These are phyloP conservation scores for Xiphydria camelus DNA, from an alignment of 2,888 invertebrate genomes.

Conservation along the genomic window DNA sequence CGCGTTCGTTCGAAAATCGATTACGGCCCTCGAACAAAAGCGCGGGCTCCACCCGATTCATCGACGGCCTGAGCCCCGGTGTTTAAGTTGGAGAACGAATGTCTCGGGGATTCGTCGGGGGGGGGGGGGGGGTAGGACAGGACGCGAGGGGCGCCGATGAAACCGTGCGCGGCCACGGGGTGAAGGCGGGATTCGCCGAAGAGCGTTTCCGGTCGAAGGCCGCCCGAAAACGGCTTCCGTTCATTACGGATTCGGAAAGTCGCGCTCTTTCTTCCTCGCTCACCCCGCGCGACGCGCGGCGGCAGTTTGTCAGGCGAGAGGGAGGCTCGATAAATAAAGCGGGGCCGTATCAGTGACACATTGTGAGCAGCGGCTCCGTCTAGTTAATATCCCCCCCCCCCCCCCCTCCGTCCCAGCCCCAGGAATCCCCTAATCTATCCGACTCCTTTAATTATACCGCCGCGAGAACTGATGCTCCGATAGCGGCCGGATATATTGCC, in stretches of 20 bases:
- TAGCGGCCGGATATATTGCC: constrained; percentile 31
- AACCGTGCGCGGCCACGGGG: too few species aligned
- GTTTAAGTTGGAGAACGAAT: too few species aligned
- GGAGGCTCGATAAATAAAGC: constrained; percentile 26
- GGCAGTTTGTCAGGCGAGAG: constrained; percentile 14
- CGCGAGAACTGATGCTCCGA: constrained; percentile 31
- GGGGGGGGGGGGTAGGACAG: too few species aligned
- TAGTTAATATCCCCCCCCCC: constrained; percentile 30
- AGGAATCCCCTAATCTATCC: constrained; percentile 36
- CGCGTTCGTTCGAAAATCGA: too few species aligned
- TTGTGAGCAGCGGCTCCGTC: constrained; percentile 21
- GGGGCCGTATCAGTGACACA: constrained; percentile 28
- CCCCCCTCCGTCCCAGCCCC: constrained; percentile 22
- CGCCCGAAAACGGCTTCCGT: neutral
- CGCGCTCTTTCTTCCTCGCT: constrained; percentile 9
- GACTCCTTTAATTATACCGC: constrained; percentile 37
- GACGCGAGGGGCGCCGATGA: too few species aligned
- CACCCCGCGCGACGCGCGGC: too few species aligned
- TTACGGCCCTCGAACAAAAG: too few species aligned
- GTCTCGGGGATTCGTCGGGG: too few species aligned
- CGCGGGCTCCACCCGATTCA: too few species aligned
- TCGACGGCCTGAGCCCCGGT: too few species aligned
- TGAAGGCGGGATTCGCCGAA: too few species aligned
- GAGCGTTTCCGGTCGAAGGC: too few species aligned
- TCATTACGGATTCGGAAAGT: constrained; percentile 1